Base-by-base conservation (phyloP, 2,888 invertebrate genomes). In the Dromius quadrimaculatus region DNA sequence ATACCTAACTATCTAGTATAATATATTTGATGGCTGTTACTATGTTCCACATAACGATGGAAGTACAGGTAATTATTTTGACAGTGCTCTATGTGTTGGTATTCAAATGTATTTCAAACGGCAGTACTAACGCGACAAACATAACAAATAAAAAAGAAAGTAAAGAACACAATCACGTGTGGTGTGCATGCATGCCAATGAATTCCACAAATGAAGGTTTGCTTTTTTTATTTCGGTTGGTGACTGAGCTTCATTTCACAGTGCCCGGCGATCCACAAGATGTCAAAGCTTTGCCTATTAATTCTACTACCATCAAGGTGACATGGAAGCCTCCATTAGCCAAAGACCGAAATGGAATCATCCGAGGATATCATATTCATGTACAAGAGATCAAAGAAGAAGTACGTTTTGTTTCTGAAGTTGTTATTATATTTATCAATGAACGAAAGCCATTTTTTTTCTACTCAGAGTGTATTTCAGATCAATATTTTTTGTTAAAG, bases 191-290 rank as follows among this genome's bases (percentile, higher is more conserved):
- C 81, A 81, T 82, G 81, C 77, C 63, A 72, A 23, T 62, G 22
- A 66, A 45, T 32, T 64, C 71, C 64, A 69, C 57, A 63, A 36
- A 43, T 15, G 11, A 38, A 64, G 28, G 32, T 9, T 71, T 43
- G 63, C 36, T 41, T 22, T 61, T 6, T n/a, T 32, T 34, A 22
- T 34, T 13, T 17, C 74, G 75, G 75, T 11, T 32, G 63, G 74
- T 76, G 79, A 78, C 80, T 74, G 73, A 70, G 70, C 59, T 71
- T 79, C 78, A 78, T 78, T 83, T 86, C 86, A 84, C 90, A 98
- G 98, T 99, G 87, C 98, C 98, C 77, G 97, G 97, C 75, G 94
- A 97, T 84, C 98, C 98, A 54, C 93, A 94, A 83, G 93, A 95
- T 79, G 95, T 99, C 74, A 91, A 92, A 83, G 93, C 92, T 43